phyloP scores from a whole-genome alignment of 2,113 vertebrate species.

The Dasyurus viverrinus region DNA sequence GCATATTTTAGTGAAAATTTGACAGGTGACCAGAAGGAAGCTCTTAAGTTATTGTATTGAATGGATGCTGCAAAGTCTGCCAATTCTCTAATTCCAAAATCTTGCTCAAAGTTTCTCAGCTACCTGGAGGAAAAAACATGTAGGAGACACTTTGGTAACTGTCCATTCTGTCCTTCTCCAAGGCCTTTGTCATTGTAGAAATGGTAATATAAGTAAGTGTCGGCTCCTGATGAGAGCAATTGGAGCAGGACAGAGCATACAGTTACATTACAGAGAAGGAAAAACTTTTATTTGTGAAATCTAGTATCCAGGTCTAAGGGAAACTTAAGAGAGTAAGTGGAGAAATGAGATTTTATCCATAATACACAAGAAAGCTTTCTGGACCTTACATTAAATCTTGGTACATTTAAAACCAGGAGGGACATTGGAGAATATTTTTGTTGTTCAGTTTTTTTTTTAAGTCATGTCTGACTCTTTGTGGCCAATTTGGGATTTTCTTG shows the following conservation, averaged over 20 bases:
- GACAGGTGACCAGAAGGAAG: constrained; percentile 57
- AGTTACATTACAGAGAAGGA: too few species aligned
- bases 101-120: constrained; percentile 42
- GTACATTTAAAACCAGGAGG: background rate
- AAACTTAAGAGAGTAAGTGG: background rate
- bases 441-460: too few species aligned
- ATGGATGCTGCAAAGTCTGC: constrained; percentile 56
- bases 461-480: too few species aligned
- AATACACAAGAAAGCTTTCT: background rate
- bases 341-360: background rate
- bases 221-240: background rate
- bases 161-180: background rate
- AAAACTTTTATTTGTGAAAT: too few species aligned
- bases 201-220: background rate
- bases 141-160: constrained; percentile 55
- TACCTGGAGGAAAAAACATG: constrained; percentile 56
- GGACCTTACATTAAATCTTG: background rate
- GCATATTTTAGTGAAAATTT: constrained; percentile 58
- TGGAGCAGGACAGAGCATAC: too few species aligned
- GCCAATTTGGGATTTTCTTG: too few species aligned
- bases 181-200: background rate
- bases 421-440: background rate
- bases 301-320: background rate
- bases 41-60: constrained; percentile 61
- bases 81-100: constrained; percentile 57